These are phyloP conservation scores for Melikaiella ostensackeni DNA, from an alignment of 2,888 invertebrate genomes.

Conservation along the genomic window DNA sequence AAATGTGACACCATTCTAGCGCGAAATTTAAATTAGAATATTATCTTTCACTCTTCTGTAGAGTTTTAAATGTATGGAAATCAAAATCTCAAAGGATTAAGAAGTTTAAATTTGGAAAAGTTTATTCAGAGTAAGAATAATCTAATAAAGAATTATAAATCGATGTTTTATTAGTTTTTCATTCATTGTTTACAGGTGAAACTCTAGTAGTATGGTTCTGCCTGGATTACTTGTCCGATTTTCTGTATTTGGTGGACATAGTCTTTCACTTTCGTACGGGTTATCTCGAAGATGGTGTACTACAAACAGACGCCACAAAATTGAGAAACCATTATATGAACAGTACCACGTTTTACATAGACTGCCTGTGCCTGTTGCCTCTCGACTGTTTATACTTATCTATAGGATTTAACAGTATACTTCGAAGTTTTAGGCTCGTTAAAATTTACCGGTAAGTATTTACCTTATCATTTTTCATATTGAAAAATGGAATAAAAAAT, in stretches of 20 bases:
- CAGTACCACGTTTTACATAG: slow-evolving; percentile 98
- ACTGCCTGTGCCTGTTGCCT: slow-evolving; percentile 98
- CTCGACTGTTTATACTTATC: slow-evolving; percentile 98
- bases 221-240: slow-evolving; percentile 97
- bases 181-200: slow-evolving; percentile 80
- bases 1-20: neutral
- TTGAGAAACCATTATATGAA: slow-evolving; percentile 98
- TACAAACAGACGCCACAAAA: slow-evolving; percentile 96
- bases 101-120: neutral
- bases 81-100: too few species aligned
- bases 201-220: slow-evolving; percentile 97
- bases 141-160: neutral
- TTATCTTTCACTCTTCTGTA: too few species aligned
- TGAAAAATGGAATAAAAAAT: neutral
- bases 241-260: slow-evolving; percentile 97
- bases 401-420: slow-evolving; percentile 97
- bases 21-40: neutral
- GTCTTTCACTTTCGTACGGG: slow-evolving; percentile 98
- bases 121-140: neutral
- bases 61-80: too few species aligned
- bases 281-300: slow-evolving; percentile 97
- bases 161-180: neutral
- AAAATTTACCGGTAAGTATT: slow-evolving; percentile 89
- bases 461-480: neutral
- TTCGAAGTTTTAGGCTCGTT: slow-evolving; percentile 96